Conservation (phyloP, 92 coral and sea anemone species). For the Siderastrea radians region DNA sequence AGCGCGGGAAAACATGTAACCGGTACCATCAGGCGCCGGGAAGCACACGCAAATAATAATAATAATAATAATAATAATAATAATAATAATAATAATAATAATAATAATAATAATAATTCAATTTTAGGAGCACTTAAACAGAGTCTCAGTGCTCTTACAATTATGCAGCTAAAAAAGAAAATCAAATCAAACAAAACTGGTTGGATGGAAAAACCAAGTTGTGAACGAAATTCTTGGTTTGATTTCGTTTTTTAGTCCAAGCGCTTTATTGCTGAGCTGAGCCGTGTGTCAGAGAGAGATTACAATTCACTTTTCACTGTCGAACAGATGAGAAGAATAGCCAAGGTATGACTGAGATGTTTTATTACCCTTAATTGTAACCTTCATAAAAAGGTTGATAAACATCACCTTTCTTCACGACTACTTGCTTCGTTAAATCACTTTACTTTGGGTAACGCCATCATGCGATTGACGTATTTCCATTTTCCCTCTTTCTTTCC, state of each 20-base stretch:
- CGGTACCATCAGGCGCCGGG: no score
- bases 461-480: background rate
- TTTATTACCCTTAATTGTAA: no score
- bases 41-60: no score
- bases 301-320: conserved; percentile 93
- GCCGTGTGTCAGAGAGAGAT: conserved; percentile 90
- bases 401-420: no score
- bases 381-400: no score
- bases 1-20: no score
- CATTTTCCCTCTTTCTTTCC: background rate
- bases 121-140: no score
- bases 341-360: conserved; percentile 69
- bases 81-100: no score
- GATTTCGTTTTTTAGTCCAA: conserved; percentile 78
- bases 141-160: background rate
- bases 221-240: background rate
- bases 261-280: conserved; percentile 96
- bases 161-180: background rate
- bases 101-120: no score
- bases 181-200: background rate
- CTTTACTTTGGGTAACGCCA: background rate
- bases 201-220: background rate
- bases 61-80: no score
- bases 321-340: conserved; percentile 91
- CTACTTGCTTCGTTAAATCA: background rate